Percentiles rank a stretch among this genome's conserved stretches.
Conservation (phyloP, 1,140 invertebrate genomes). For the Choristoneura fumiferana region DNA sequence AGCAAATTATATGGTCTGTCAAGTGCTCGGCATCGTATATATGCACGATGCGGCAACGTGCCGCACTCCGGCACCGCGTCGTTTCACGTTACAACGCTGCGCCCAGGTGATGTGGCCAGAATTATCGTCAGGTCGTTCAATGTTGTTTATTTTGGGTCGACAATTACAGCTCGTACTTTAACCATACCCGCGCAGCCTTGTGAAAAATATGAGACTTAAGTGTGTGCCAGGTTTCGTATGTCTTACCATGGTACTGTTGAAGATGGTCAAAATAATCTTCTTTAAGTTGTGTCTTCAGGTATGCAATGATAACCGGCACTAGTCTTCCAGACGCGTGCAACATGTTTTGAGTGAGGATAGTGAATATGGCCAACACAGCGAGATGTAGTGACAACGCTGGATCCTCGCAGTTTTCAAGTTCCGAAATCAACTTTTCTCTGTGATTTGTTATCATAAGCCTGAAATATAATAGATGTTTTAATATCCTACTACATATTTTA, state of each 20-base stretch:
- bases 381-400: constrained; percentile 92
- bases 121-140: too few species aligned
- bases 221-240: constrained; percentile 4
- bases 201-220: too few species aligned
- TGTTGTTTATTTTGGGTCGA: too few species aligned
- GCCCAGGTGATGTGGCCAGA: too few species aligned
- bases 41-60: too few species aligned
- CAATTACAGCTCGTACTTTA: too few species aligned
- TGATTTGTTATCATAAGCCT: constrained; percentile 84
- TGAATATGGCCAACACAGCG: constrained; percentile 89
- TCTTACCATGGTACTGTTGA: constrained; percentile 87
- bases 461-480: constrained; percentile 32
- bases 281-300: constrained; percentile 84
- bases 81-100: too few species aligned
- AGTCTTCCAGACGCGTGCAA: constrained; percentile 95
- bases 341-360: constrained; percentile 87
- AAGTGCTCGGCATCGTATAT: too few species aligned
- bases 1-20: too few species aligned
- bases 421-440: constrained; percentile 88
- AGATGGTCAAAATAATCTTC: constrained; percentile 82
- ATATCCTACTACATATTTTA: constrained; percentile 5
- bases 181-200: too few species aligned
- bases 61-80: too few species aligned
- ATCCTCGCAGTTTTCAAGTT: constrained; percentile 86
- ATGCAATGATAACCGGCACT: constrained; percentile 88